Evolutionary conservation across 2,888 invertebrate genomes (phyloP), one percentile per base, ranked within the genome.

Genomic region (Himalopsyche japonica): DNA sequence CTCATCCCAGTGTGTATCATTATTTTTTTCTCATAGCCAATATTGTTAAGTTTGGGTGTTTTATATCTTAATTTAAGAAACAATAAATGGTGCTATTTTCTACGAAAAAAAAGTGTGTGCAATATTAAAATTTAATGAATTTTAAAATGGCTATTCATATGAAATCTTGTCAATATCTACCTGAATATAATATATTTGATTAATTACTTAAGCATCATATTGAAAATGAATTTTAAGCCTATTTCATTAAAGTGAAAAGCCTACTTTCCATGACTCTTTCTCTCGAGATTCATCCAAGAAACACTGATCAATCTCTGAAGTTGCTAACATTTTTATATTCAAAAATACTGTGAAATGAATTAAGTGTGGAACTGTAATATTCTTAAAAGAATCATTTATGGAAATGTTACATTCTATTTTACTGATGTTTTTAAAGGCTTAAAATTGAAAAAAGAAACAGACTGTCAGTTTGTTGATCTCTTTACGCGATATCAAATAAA

Each of bases 11-110:
- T 15, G 57, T 20, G 57, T 57, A 57, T 57, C 24, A 57, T 24
- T 20, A 70, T 12, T 30, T 70, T n/a, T 70, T 43, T 43, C 43
- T 43, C 43, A 70, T 15, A 70, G 27, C 70, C 70, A 70, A 70
- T 70, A 70, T 70, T 70, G 70, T 70, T 70, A 70, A 70, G 70
- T 70, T 70, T 70, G 70, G 30, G 70, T 70, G 70, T 70, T 70
- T 70, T 24, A 57, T 24, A 57, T 24, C n/a, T 20, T 70, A 30
- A 47, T 79, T 79, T 10, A 79, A 43, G 43, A 15, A 43, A 43
- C 20, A 47, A 37, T 79, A 79, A 79, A 79, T 24, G 79, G 79
- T 79, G 79, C 79, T 79, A 79, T 79, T 79, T 79, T 70, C 70
- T n/a, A 43, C 2, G 48, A 12, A 47, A 79, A 78, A 79, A 34